A percentile compares a stretch with the other conserved stretches of the same genome.
phyloP scores from a whole-genome alignment of 2,888 invertebrate genomes.

The Tethea ocularis region DNA sequence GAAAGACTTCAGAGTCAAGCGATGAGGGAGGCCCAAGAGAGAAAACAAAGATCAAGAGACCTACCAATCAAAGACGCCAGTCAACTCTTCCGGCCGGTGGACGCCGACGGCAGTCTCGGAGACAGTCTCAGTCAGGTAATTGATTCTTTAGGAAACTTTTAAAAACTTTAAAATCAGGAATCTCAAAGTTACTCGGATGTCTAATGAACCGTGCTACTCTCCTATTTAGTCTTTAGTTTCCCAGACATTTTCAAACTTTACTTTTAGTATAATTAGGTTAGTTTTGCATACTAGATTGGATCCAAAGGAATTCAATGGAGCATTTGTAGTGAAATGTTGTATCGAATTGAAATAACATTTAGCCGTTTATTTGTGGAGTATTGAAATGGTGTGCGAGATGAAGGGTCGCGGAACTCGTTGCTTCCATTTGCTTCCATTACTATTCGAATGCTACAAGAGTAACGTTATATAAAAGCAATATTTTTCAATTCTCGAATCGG shows the following conservation, averaged over 20 bases:
- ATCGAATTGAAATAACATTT: slow-evolving; percentile 49
- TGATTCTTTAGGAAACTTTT: slow-evolving; percentile 20
- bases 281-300: slow-evolving; percentile 60
- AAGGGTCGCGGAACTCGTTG: slow-evolving; percentile 35
- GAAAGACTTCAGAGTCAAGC: slow-evolving; percentile 78
- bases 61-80: slow-evolving; percentile 55
- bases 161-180: slow-evolving; percentile 47
- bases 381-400: slow-evolving; percentile 38
- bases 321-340: slow-evolving; percentile 38
- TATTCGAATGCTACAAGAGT: slow-evolving; percentile 58
- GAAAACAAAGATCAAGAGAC: slow-evolving; percentile 61
- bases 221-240: slow-evolving; percentile 55
- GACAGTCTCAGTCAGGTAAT: slow-evolving; percentile 81
- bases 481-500: slow-evolving; percentile 61
- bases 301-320: slow-evolving; percentile 33
- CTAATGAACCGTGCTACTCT: slow-evolving; percentile 64
- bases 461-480: slow-evolving; percentile 61
- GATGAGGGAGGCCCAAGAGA: slow-evolving; percentile 73
- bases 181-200: slow-evolving; percentile 42
- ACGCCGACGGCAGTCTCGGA: slow-evolving; percentile 74
- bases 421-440: slow-evolving; percentile 58
- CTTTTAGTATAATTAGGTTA: slow-evolving; percentile 40
- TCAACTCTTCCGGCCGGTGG: slow-evolving; percentile 67
- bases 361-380: slow-evolving; percentile 39
- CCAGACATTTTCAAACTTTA: slow-evolving; percentile 51